Conservation (phyloP, 2,797 vertebrate species). For the Diglossa cyanea region DNA sequence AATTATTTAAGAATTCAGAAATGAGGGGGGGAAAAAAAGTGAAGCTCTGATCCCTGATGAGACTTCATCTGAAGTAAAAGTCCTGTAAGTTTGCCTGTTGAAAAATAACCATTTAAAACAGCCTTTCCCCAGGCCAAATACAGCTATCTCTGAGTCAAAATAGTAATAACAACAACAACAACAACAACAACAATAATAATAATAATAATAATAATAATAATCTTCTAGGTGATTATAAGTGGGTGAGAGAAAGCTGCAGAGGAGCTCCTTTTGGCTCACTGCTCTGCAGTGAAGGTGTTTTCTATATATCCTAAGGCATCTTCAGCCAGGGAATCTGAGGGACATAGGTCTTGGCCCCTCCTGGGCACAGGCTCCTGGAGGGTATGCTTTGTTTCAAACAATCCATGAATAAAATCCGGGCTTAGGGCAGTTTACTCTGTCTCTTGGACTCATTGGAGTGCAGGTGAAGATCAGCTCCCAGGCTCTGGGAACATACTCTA, state of each 20-base stretch:
- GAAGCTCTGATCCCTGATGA: not conserved
- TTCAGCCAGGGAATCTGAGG: accelerated
- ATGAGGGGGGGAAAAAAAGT: accelerated
- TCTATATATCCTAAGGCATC: not conserved
- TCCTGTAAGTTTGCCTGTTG: not conserved
- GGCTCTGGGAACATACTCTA: accelerated
- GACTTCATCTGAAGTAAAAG: not conserved
- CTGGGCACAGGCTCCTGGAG: not conserved
- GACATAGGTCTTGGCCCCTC: accelerated
- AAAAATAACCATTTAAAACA: not conserved
- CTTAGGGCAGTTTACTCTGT: not conserved
- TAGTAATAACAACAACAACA: no score
- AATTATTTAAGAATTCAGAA: slow-evolving; percentile 4
- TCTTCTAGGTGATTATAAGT: not conserved
- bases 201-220: no score
- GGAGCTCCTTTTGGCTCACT: not conserved
- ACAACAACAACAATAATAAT: not conserved
- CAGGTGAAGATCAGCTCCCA: not conserved
- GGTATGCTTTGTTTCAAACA: not conserved
- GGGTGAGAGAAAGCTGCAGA: not conserved
- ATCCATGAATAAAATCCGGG: not conserved
- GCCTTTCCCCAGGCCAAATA: not conserved
- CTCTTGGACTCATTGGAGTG: accelerated
- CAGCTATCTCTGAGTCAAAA: not conserved
- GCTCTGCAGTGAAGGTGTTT: not conserved